Evolutionary conservation across 2,113 vertebrate genomes (phyloP), one percentile per base, ranked within the genome.

Genomic region (Tonatia bakeri): DNA sequence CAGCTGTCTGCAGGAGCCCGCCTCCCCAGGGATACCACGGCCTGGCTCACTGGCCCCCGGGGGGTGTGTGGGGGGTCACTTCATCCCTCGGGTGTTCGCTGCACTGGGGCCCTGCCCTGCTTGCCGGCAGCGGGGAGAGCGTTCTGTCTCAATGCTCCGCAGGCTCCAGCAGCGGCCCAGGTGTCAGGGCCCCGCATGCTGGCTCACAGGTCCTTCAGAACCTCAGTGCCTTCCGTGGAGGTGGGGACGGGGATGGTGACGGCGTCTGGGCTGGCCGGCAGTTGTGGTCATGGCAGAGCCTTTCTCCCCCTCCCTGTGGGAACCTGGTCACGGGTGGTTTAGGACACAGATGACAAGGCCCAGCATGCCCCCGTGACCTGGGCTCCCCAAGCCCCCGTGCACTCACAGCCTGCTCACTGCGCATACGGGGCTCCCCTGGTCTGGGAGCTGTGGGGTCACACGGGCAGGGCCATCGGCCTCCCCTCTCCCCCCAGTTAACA

Each of bases 21-120:
- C 11, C 4, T 28, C 69, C 72, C 52, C 16, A 0, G 76, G 76
- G 33, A 26, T 2, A 0, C 0, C 0, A 0, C 0, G 4, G 24
- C 22, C 1, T 0, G 0, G 0, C 7, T 15, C 31, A 0, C 5
- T 19, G 16, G 24, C 16, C 47, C 15, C 0, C 0, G 0, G n/a
- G 0, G 50, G 17, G 5, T 5, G 50, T 0, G 28, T n/a, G 24
- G 9, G 28, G 36, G 3, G 3, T 17, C n/a, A 0, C 8, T 12
- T 36, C 13, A 0, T 1, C 54, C 0, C 0, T 4, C 5, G 2
- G 16, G 1, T 15, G 22, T 54, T 12, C 45, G 17, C 52, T 38
- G 0, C 14, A 16, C 5, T 0, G 26, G 0, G 7, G 26, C 10
- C 40, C 75, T 12, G 31, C 43, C 45, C 40, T 3, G 8, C 7